Conservation (phyloP, 2,888 invertebrate genomes). For the Mythimna vitellina region DNA sequence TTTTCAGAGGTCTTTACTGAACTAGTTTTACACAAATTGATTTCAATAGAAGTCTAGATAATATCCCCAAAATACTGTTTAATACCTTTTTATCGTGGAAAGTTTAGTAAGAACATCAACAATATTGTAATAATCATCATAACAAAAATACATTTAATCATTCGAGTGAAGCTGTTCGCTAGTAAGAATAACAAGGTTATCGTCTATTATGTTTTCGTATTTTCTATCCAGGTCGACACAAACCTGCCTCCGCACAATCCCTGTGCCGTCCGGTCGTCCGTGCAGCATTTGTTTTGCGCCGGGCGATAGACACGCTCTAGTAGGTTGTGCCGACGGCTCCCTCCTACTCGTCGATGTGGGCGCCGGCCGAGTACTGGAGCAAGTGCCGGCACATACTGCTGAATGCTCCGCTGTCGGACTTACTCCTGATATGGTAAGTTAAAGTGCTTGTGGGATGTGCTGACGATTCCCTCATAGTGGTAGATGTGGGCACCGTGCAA, state of each 20-base stretch:
- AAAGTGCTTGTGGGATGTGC: too few relatives aligned
- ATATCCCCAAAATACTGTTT: too few relatives aligned
- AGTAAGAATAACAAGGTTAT: too few relatives aligned
- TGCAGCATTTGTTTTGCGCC: constrained; percentile 95
- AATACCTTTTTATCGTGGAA: too few relatives aligned
- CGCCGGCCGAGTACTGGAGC: constrained; percentile 95
- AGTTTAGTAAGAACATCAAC: too few relatives aligned
- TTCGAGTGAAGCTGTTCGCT: too few relatives aligned
- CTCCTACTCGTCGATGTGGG: constrained; percentile 96
- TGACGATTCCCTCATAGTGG: too few relatives aligned
- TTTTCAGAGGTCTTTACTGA: too few relatives aligned
- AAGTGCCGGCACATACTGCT: constrained; percentile 95
- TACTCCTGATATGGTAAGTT: constrained; percentile 94
- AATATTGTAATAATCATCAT: too few relatives aligned
- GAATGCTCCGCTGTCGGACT: constrained; percentile 95
- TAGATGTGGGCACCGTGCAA: constrained; percentile 69
- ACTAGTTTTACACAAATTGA: too few relatives aligned
- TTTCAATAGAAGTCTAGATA: too few relatives aligned
- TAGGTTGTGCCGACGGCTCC: constrained; percentile 96
- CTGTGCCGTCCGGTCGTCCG: constrained; percentile 91
- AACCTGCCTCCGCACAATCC: constrained; percentile 93
- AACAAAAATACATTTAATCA: too few relatives aligned
- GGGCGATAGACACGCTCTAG: constrained; percentile 96
- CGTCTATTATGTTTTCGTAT: neutral
- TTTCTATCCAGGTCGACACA: constrained; percentile 86